These are phyloP conservation scores for Yponomeuta sedellus DNA, from an alignment of 2,888 invertebrate species.

Conservation along the genomic window DNA sequence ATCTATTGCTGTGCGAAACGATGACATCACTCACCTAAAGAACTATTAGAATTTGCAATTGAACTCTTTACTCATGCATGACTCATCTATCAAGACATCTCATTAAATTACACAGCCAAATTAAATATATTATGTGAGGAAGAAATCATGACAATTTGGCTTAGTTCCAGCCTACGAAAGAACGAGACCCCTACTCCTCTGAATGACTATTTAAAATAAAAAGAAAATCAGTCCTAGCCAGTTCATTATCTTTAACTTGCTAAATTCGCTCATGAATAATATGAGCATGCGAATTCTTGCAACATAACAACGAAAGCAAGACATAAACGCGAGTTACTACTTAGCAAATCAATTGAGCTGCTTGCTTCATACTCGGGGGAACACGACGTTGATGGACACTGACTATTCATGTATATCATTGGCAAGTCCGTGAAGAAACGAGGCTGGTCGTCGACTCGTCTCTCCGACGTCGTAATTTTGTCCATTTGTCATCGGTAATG, in stretches of 20 bases:
- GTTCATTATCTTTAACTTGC: neutral
- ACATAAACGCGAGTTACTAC: neutral
- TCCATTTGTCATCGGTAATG: constrained; percentile 17
- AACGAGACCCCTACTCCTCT: neutral
- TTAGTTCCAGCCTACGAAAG: constrained; percentile 39
- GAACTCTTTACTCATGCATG: too few species aligned
- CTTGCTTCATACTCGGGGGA: neutral
- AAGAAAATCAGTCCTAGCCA: neutral
- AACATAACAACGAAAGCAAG: neutral
- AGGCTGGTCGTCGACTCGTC: neutral
- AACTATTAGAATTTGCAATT: constrained; percentile 25
- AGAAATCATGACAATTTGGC: constrained; percentile 50
- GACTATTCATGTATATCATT: constrained; percentile 5
- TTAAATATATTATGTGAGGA: too few species aligned
- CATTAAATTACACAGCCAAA: too few species aligned
- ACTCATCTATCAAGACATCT: too few species aligned
- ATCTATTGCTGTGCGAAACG: neutral
- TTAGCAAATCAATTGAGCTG: neutral
- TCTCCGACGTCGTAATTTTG: constrained; percentile 9
- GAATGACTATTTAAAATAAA: neutral
- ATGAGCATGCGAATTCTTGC: neutral
- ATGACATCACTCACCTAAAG: neutral
- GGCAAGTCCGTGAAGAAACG: constrained; percentile 4
- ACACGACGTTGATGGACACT: neutral
- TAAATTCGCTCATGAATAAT: neutral